phyloP scores from a whole-genome alignment of 2,797 vertebrate species.

The Eurystomus glaucurus region DNA sequence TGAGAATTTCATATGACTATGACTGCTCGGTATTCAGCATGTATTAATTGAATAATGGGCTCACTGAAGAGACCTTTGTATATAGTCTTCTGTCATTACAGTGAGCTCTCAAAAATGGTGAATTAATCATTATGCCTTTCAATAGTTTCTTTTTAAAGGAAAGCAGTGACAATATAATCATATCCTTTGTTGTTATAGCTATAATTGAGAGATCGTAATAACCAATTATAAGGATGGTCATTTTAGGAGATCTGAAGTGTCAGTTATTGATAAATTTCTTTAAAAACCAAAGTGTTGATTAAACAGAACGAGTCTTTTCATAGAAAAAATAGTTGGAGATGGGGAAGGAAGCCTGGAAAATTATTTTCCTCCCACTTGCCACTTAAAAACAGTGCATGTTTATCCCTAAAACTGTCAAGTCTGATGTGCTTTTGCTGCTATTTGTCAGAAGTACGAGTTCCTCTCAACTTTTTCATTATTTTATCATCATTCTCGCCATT shows the following conservation, averaged over 20 bases:
- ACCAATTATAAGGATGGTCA: slow-evolving; percentile 75
- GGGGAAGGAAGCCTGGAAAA: slow-evolving; percentile 48
- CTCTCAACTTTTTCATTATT: slow-evolving; percentile 59
- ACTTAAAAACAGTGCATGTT: slow-evolving; percentile 65
- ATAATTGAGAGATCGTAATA: slow-evolving; percentile 76
- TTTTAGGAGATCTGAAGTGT: slow-evolving; percentile 69
- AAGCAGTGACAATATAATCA: slow-evolving; percentile 76
- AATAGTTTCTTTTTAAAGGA: slow-evolving; percentile 80
- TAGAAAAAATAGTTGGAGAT: slow-evolving; percentile 24
- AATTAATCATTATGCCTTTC: slow-evolving; percentile 84
- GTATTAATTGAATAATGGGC: slow-evolving; percentile 83
- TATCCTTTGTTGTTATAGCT: slow-evolving; percentile 69
- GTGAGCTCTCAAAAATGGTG: slow-evolving; percentile 78
- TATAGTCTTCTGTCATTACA: slow-evolving; percentile 73
- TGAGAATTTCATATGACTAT: slow-evolving; percentile 81
- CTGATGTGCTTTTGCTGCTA: slow-evolving; percentile 69
- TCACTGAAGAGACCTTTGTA: slow-evolving; percentile 76
- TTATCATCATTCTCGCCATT: slow-evolving; percentile 53
- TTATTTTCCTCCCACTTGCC: slow-evolving; percentile 70
- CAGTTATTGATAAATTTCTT: slow-evolving; percentile 54
- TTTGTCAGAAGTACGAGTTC: slow-evolving; percentile 61
- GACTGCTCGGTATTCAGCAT: slow-evolving; percentile 80
- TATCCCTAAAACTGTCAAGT: slow-evolving; percentile 59
- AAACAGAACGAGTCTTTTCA: neutral
- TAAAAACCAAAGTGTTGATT: slow-evolving; percentile 50